Base-by-base conservation (phyloP, 2,888 invertebrate species). In the Schizotus pectinicornis region DNA sequence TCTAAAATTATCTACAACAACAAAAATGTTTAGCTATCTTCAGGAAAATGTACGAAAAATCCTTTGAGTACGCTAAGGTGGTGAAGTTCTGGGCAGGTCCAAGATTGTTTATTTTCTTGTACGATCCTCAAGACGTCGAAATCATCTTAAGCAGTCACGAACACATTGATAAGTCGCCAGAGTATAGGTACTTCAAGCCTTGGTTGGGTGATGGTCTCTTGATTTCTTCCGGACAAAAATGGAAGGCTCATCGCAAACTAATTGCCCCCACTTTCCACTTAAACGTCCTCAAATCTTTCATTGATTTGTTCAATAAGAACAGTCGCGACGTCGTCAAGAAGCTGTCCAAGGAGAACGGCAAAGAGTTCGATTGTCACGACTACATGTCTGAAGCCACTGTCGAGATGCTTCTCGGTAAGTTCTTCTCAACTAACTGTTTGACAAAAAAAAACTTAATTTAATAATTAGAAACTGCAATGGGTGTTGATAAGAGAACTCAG, bases 191-290 rank as follows among this genome's bases (percentile, higher is more conserved):
- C 81, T 91, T 92, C 80, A 86, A 90, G 73, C 92, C 92, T 0
- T 92, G 92, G 92, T 85, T 92, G 56, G 92, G 92, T 74, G 86
- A 92, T 69, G 92, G 92, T 71, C 86, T 92, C 6, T 85, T 92
- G 30, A 91, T 92, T 72, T 91, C 91, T 69, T 88, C 89, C 64
- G 92, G 92, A 87, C 88, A 88, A 69, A 92, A 91, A 85, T 93
- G 93, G 93, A 86, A 90, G 47, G 86, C 90, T 12, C 92, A 93
- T 77, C 86, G 93, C 68, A 92, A 92, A 81, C 81, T 93, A 67
- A 93, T 93, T 67, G 92, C 93, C 7, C 93, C 93, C 41, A 92
- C 92, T 62, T 93, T 93, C 87, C 92, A 93, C 75, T 82, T 93
- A 79, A 93, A 93, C 79, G 91, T 93, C 1, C 81, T 93, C 68